Base-by-base conservation (phyloP, 1,140 invertebrate genomes). In the Drosophila orena region DNA sequence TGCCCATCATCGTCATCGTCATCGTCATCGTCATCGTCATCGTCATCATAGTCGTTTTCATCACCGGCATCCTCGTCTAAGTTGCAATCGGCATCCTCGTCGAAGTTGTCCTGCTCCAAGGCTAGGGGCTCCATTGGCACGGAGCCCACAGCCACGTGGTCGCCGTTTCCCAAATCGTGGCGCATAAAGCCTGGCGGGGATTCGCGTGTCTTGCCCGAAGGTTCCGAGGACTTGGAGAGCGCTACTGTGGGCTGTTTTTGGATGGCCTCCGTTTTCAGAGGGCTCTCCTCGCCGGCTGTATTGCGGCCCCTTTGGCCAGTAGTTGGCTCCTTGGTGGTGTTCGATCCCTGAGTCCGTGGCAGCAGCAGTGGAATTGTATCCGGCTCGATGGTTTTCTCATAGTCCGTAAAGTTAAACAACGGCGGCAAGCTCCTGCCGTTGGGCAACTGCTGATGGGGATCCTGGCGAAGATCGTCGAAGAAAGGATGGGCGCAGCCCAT, bases 401-500 rank as follows among this genome's bases (percentile, higher is more conserved):
- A 59, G 0, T 89, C 84, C 5, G 79, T 43, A 14, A 89, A 89
- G 4, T 89, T 77, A 10, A 89, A 89, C 3, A 89, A 34, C 2
- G 73, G 68, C 11, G 85, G 85, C 42, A 89, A 27, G 0, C 15
- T 11, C 0, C 74, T 49, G 4, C 85, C 85, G 3, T 75, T 90
- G 38, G 85, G 85, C 61, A 89, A 24, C 55, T 44, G 64, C 22
- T 89, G 84, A 1, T 49, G 30, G 10, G 85, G 85, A 24, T 90
- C 85, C 0, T 58, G 71, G 4, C 85, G 85, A 17, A 90, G 65
- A 11, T 89, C 85, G 27, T 90, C 80, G 40, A 89, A 89, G 53
- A 89, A 89, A 0, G 85, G 74, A 65, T 89, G 85, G 0, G 85
- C 85, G 27, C 80, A 85, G 27, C 74, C 85, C 64, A 53, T 54